These are phyloP conservation scores for Sebastolobus altivelis DNA, from an alignment of 2,797 vertebrate species.

Conservation along the genomic window DNA sequence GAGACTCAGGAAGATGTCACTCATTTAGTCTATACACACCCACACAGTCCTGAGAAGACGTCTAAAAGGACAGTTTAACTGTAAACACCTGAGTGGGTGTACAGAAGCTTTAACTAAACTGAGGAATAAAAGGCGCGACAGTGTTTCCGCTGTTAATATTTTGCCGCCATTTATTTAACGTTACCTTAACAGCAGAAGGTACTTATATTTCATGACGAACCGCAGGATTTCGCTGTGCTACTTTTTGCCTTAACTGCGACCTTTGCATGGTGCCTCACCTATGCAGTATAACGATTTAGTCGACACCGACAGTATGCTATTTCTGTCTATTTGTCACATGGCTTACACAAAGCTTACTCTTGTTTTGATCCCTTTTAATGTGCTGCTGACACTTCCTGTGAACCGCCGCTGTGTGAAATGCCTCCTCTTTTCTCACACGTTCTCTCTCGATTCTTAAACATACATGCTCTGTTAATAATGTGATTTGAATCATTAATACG, in stretches of 20 bases:
- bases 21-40: no score
- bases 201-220: neutral
- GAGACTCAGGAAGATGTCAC: no score
- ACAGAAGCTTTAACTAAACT: neutral
- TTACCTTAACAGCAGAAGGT: neutral
- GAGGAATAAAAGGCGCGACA: neutral
- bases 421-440: slow-evolving; percentile 38
- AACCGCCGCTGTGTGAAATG: slow-evolving; percentile 52
- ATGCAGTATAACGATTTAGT: slow-evolving; percentile 19
- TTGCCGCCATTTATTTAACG: neutral
- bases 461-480: slow-evolving; percentile 73
- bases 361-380: slow-evolving; percentile 63
- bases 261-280: neutral
- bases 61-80: no score
- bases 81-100: no score
- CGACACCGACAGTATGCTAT: slow-evolving; percentile 33
- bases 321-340: slow-evolving; percentile 41
- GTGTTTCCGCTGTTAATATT: neutral
- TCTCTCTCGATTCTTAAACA: slow-evolving; percentile 67
- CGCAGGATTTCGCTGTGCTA: neutral
- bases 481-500: slow-evolving; percentile 77
- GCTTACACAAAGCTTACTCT: slow-evolving; percentile 41
- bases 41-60: no score
- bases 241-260: slow-evolving; percentile 8
- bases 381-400: slow-evolving; percentile 55